phyloP scores from a whole-genome alignment of 2,797 vertebrate genomes.

The Anguilla pacifica region DNA sequence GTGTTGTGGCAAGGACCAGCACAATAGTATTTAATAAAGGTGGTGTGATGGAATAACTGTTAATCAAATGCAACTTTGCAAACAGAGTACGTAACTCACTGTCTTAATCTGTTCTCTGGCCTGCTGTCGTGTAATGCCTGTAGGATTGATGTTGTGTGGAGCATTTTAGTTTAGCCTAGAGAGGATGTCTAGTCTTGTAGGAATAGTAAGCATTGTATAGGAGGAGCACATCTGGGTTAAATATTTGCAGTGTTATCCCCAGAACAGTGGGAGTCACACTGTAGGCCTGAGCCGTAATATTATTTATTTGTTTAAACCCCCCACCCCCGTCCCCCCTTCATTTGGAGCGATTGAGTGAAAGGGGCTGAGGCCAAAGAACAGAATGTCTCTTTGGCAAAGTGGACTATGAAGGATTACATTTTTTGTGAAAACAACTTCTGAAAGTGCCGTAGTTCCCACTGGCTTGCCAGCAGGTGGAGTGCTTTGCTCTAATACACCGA shows the following conservation, averaged over 20 bases:
- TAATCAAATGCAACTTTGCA: not conserved
- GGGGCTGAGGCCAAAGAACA: constrained; percentile 80
- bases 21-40: not conserved
- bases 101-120: not conserved
- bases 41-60: not conserved
- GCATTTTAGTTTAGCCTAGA: not conserved
- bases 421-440: constrained; percentile 56
- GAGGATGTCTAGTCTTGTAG: not conserved
- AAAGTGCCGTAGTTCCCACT: constrained; percentile 44
- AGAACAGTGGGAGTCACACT: constrained; percentile 72
- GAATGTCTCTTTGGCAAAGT: constrained; percentile 86
- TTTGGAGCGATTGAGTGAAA: constrained; percentile 76
- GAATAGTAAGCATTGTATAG: constrained; percentile 49
- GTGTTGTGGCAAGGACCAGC: not conserved
- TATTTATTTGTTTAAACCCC: constrained; percentile 76
- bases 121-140: not conserved
- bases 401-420: constrained; percentile 66
- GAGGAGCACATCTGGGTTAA: constrained; percentile 67
- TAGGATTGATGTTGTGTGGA: not conserved
- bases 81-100: not conserved
- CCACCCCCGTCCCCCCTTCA: constrained; percentile 64
- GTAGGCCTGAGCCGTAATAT: constrained; percentile 79
- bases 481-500: constrained; percentile 39
- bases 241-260: constrained; percentile 77
- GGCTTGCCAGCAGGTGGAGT: constrained; percentile 71